Evolutionary conservation across 2,797 vertebrate genomes (phyloP).

Genomic region (Siniperca undulata): DNA sequence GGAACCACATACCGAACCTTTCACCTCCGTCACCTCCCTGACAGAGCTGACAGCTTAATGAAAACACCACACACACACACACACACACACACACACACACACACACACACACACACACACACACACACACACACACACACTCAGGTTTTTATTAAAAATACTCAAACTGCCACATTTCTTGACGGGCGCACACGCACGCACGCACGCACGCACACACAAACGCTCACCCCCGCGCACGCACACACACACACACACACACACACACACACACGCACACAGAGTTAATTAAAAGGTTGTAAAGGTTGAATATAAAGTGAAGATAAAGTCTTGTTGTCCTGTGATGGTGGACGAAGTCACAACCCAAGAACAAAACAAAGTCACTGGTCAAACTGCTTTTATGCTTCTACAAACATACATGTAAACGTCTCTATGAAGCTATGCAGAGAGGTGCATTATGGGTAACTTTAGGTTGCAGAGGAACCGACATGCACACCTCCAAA

Average conservation of each 20-base stretch:
- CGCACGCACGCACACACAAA: no score
- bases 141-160: conserved; percentile 45
- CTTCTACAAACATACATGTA: not conserved
- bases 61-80: conserved; percentile 13
- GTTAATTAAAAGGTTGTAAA: conserved; percentile 39
- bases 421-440: no score
- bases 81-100: not conserved
- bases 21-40: conserved; percentile 31
- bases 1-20: conserved; percentile 21
- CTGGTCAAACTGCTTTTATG: no score
- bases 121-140: conserved; percentile 12
- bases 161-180: conserved; percentile 32
- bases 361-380: not conserved
- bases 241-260: not conserved
- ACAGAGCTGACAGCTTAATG: conserved; percentile 54
- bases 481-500: no score
- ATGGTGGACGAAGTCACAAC: not conserved
- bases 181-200: no score
- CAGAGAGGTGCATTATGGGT: not conserved
- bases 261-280: conserved; percentile 29
- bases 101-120: not conserved
- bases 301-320: conserved; percentile 10
- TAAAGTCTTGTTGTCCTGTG: conserved; percentile 12
- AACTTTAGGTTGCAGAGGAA: not conserved
- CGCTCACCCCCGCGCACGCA: no score